These are phyloP conservation scores for Prochilodus magdalenae DNA, from an alignment of 2,113 vertebrate genomes.

Conservation along the genomic window DNA sequence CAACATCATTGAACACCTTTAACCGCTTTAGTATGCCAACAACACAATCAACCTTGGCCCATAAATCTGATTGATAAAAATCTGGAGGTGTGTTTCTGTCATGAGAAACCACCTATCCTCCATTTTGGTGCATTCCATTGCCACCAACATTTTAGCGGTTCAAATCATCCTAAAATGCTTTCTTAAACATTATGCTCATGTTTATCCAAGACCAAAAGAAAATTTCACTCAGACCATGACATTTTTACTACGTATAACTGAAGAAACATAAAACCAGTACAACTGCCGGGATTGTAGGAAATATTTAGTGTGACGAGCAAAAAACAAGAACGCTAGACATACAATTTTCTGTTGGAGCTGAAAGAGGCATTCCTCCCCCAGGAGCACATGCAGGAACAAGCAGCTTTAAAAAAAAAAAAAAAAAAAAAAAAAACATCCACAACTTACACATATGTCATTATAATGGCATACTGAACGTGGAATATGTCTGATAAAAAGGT, in stretches of 20 bases:
- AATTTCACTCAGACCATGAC: background rate
- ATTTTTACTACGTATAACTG: background rate
- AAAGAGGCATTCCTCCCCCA: slow-evolving; percentile 3
- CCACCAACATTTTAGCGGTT: background rate
- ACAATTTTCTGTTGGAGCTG: background rate
- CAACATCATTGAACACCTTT: slow-evolving; percentile 23
- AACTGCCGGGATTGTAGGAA: background rate
- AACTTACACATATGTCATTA: background rate
- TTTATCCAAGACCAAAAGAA: background rate
- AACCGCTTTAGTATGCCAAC: slow-evolving; percentile 2
- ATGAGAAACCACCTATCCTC: slow-evolving; percentile 17
- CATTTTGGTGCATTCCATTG: background rate
- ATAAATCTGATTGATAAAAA: slow-evolving; percentile 48
- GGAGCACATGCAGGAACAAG: slow-evolving; percentile 32
- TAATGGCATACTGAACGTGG: slow-evolving; percentile 15
- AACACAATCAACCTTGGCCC: slow-evolving; percentile 2
- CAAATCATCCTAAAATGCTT: background rate
- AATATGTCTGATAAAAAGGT: slow-evolving; percentile 31
- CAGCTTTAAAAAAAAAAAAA: background rate
- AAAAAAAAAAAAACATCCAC: slow-evolving; percentile 7
- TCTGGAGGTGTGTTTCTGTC: slow-evolving; percentile 25
- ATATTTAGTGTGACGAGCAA: slow-evolving; percentile 13
- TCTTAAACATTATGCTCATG: background rate
- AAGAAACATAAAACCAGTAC: slow-evolving; percentile 3
- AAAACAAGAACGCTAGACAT: slow-evolving; percentile 5